These are phyloP conservation scores for Harpagoxenus sublaevis DNA, from an alignment of 2,888 invertebrate genomes.

Conservation along the genomic window DNA sequence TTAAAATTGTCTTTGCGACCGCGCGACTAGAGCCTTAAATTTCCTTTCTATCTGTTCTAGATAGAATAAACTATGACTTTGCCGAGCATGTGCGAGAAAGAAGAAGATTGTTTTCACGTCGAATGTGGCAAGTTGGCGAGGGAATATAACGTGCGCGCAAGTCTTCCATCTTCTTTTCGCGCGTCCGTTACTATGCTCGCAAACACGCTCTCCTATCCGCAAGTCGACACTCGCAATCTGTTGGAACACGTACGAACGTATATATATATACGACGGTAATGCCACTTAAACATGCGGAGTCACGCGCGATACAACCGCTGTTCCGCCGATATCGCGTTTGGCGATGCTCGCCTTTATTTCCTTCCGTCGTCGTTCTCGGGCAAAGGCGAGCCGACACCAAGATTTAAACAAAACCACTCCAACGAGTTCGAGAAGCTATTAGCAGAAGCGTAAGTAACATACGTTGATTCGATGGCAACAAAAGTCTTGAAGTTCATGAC, in stretches of 20 bases:
- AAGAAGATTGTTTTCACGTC: conserved; percentile 44
- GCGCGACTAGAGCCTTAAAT: conserved; percentile 20
- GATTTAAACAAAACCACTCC: conserved; percentile 29
- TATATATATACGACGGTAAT: conserved; percentile 54
- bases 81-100: conserved; percentile 1
- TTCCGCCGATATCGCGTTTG: conserved; percentile 67
- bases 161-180: conserved; percentile 46
- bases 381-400: conserved; percentile 15
- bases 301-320: conserved; percentile 78
- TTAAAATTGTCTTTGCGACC: neutral
- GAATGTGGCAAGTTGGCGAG: conserved; percentile 35
- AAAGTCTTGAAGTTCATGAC: neutral
- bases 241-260: conserved; percentile 48
- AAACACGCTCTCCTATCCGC: conserved; percentile 49
- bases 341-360: conserved; percentile 55
- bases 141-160: conserved; percentile 41
- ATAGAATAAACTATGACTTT: conserved; percentile 33
- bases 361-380: conserved; percentile 32
- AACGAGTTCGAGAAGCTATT: conserved; percentile 22
- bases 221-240: conserved; percentile 54
- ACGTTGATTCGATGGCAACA: neutral
- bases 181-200: conserved; percentile 42
- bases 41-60: conserved; percentile 9
- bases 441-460: neutral
- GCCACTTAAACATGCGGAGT: conserved; percentile 77